These are phyloP conservation scores for Elegia similella DNA, from an alignment of 2,888 invertebrate genomes.

Conservation along the genomic window DNA sequence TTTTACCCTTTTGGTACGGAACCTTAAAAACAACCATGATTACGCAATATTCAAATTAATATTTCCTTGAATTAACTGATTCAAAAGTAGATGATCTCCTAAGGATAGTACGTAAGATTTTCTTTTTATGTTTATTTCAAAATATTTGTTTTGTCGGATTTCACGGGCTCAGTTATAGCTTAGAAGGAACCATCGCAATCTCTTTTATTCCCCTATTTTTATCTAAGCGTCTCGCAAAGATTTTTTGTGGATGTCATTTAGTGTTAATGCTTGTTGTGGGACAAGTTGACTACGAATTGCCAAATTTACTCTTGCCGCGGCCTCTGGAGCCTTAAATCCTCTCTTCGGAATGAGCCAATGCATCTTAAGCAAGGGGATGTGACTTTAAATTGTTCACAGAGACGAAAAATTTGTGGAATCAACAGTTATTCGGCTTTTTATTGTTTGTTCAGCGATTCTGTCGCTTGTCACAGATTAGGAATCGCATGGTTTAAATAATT, in stretches of 20 bases:
- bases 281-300: conserved; percentile 74
- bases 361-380: conserved; percentile 73
- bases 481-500: not conserved
- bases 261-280: conserved; percentile 75
- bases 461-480: conserved; percentile 21
- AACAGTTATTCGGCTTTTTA: conserved; percentile 35
- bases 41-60: too few relatives aligned
- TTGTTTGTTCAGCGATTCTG: conserved; percentile 38
- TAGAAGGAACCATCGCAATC: conserved; percentile 49
- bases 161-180: conserved; percentile 32
- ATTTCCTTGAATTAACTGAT: too few relatives aligned
- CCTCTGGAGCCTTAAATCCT: conserved; percentile 69
- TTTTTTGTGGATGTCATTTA: conserved; percentile 78
- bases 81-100: too few relatives aligned
- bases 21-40: too few relatives aligned
- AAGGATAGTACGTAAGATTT: too few relatives aligned
- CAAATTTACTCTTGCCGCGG: conserved; percentile 63
- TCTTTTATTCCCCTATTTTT: conserved; percentile 66
- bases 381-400: conserved; percentile 62
- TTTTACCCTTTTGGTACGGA: too few relatives aligned
- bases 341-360: conserved; percentile 75
- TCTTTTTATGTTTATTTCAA: too few relatives aligned
- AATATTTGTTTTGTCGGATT: not conserved
- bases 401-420: conserved; percentile 39
- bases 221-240: conserved; percentile 60